These are phyloP conservation scores for Syngnathus rostellatus DNA, from an alignment of 2,797 vertebrate species.

Conservation along the genomic window DNA sequence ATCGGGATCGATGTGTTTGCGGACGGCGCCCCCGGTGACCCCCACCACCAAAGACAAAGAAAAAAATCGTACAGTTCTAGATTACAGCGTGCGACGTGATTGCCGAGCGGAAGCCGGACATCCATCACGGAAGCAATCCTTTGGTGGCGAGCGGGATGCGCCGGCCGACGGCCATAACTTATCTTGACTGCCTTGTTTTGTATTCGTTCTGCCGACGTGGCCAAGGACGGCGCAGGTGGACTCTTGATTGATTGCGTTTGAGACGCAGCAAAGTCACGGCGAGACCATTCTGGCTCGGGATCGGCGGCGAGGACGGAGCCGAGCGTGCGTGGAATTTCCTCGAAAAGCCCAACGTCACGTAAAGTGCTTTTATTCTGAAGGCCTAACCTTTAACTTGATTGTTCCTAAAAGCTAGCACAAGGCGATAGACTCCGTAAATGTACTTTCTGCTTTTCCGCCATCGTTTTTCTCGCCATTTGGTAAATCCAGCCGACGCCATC, in stretches of 20 bases:
- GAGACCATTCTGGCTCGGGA: conserved; percentile 12
- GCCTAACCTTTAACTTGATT: no score
- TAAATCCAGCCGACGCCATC: conserved; percentile 48
- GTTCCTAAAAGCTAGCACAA: no score
- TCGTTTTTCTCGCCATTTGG: conserved; percentile 27
- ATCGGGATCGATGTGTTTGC: neutral
- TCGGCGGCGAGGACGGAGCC: conserved; percentile 11
- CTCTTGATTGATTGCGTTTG: conserved; percentile 49
- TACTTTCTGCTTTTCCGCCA: no score
- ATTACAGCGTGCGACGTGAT: neutral
- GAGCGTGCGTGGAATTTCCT: neutral
- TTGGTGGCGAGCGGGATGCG: no score
- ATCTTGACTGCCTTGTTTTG: neutral
- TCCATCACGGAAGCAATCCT: neutral
- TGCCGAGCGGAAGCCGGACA: neutral
- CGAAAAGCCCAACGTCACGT: no score
- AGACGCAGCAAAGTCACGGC: conserved; percentile 37
- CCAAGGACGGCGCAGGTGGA: conserved; percentile 20
- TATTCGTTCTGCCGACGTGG: conserved; percentile 2
- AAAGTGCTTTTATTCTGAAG: no score
- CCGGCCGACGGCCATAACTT: conserved; percentile 4
- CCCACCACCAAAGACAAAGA: neutral
- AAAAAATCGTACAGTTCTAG: neutral
- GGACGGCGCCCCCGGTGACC: neutral
- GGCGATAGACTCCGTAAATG: no score